Evolutionary conservation across 2,113 vertebrate species (phyloP).

Genomic region (Sturnira hondurensis): DNA sequence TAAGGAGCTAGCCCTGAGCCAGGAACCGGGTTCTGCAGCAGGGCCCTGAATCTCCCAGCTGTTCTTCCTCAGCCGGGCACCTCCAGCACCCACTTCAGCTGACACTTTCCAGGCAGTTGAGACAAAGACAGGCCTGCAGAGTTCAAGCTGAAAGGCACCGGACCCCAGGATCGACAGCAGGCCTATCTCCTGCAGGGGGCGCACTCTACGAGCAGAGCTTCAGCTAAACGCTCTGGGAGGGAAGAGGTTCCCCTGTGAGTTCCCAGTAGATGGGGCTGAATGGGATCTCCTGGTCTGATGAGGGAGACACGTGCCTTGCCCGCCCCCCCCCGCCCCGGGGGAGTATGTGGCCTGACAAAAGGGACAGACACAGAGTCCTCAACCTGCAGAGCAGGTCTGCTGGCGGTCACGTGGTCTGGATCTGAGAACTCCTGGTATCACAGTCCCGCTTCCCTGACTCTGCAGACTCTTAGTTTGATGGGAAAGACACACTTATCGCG

Average conservation of each 20-base stretch:
- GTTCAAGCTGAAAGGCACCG: background rate
- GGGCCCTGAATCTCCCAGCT: background rate
- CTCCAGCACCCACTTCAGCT: background rate
- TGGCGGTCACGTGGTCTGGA: background rate
- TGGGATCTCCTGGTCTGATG: background rate
- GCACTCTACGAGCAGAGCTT: background rate
- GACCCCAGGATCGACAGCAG: background rate
- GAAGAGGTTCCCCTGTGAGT: too few relatives aligned
- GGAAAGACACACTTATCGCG: background rate
- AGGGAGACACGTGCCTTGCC: background rate
- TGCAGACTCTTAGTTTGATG: background rate
- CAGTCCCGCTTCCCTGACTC: background rate
- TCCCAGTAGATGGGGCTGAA: too few relatives aligned
- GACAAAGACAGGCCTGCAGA: background rate
- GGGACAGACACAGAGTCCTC: background rate
- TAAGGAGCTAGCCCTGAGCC: background rate
- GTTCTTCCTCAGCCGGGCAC: background rate
- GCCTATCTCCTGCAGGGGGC: background rate
- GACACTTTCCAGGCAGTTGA: background rate
- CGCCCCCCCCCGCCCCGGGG: too few relatives aligned
- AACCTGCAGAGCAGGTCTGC: background rate
- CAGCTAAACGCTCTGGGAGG: background rate
- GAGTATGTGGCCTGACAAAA: background rate
- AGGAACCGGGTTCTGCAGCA: background rate
- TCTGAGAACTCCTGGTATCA: background rate